Base-by-base conservation (phyloP, 2,888 invertebrate species). In the Drosophila paucipuncta region DNA sequence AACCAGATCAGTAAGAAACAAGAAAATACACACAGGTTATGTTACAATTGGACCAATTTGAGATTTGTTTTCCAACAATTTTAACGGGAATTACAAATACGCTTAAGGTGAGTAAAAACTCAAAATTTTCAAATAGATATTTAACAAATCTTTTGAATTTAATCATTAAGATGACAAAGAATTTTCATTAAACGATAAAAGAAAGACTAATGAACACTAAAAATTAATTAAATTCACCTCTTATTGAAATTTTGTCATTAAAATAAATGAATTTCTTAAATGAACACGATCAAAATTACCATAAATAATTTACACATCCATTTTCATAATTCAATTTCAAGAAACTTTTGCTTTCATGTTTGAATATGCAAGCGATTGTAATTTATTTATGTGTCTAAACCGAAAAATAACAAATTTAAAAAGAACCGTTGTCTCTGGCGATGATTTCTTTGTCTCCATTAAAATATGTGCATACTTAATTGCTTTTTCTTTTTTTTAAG, bases 1-100 rank as follows among this genome's bases (percentile, higher is more conserved):
- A 78, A 84, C 85, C 69, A 74, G 85, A 83, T 85, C 78, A 55
- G 62, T 69, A 57, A 52, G 49, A 59, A 57, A 52, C 39, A n/a
- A 30, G 39, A 39, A 57, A 39, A 39, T n/a, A 76, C 37, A 50
- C 53, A 43, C 30, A 35, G 39, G 39, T 57, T 50, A 67, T 37
- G 37, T 31, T 50, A 53, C 78, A 72, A 80, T 72, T 66, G 74
- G 65, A 73, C 62, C 66, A 67, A 73, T 75, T 83, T 66, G 50
- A 57, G 64, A 64, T 39, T 52, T 54, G 33, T 50, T 61, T 39
- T 57, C 37, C 55, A 61, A 62, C 37, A 16, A 50, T 54, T 49
- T 57, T 10, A 16, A 37, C 58, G 62, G 66, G 78, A 67, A 55
- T 52, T 31, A 22, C 50, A 37, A 71, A 43, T 57, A 39, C 22